A percentile compares a stretch with the other conserved stretches of the same genome.
Conservation (phyloP, 2,888 invertebrate genomes). For the Vannuccia rotundouncinata region DNA sequence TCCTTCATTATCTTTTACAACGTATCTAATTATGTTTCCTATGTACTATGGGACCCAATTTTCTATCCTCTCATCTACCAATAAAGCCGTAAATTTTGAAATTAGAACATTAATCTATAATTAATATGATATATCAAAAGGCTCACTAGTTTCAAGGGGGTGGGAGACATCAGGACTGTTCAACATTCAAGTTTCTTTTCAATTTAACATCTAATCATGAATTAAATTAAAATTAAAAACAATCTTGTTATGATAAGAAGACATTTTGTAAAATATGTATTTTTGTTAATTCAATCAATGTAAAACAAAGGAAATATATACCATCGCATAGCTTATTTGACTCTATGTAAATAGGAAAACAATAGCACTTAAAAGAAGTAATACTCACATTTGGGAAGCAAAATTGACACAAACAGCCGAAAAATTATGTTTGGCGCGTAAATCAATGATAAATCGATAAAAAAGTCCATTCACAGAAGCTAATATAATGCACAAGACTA, state of each 20-base stretch:
- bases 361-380: neutral
- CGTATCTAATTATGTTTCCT: too few species aligned
- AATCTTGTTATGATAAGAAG: neutral
- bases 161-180: too few species aligned
- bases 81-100: too few species aligned
- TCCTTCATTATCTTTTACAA: too few species aligned
- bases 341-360: neutral
- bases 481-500: neutral
- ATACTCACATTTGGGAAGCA: neutral
- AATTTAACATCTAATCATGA: too few species aligned
- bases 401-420: neutral
- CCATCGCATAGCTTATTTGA: neutral
- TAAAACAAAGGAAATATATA: conserved; percentile 3
- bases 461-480: neutral
- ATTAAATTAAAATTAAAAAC: neutral
- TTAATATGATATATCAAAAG: too few species aligned
- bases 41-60: too few species aligned
- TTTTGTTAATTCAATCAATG: neutral
- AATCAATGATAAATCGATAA: neutral
- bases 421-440: conserved; percentile 15
- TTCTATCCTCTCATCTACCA: too few species aligned
- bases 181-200: too few species aligned
- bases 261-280: neutral
- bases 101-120: too few species aligned
- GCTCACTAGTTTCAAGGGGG: too few species aligned